Percentiles rank a stretch among this genome's conserved stretches.
These are phyloP conservation scores for Hyles vespertilio DNA, from an alignment of 1,140 invertebrate genomes.

Conservation along the genomic window DNA sequence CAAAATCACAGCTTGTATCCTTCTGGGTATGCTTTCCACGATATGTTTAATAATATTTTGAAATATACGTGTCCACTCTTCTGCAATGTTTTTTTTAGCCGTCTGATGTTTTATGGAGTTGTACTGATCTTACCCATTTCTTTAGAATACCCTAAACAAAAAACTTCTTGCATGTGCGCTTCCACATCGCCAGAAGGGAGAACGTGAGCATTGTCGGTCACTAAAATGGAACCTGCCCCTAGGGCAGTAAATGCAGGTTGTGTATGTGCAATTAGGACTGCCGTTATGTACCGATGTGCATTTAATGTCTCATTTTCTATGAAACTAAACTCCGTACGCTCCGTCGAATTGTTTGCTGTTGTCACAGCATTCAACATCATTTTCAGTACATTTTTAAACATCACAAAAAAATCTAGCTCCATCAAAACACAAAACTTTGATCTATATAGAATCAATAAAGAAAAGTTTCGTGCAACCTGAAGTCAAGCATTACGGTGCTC, in stretches of 20 bases:
- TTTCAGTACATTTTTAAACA: no score
- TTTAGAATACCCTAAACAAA: slow-evolving; percentile 23
- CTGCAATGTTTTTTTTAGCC: no score
- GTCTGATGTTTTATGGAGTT: not conserved
- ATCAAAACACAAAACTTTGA: no score
- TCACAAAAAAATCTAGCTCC: no score
- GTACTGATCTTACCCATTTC: slow-evolving; percentile 13
- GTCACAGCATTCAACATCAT: no score
- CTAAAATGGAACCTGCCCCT: slow-evolving; percentile 7
- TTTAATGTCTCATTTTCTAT: slow-evolving; percentile 17
- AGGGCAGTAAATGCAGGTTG: slow-evolving; percentile 13
- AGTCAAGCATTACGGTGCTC: no score
- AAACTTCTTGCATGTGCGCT: slow-evolving; percentile 17
- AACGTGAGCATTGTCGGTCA: slow-evolving; percentile 6
- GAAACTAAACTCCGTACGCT: slow-evolving; percentile 11
- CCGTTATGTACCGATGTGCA: slow-evolving; percentile 9
- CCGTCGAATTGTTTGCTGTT: slow-evolving; percentile 6
- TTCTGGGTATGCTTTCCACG: no score
- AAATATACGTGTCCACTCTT: no score
- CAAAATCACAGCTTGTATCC: no score
- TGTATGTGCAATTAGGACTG: slow-evolving; percentile 11
- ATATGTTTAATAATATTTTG: no score
- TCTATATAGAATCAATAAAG: no score
- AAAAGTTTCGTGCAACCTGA: no score
- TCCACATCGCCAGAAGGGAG: slow-evolving; percentile 10